A percentile compares a stretch with the other conserved stretches of the same genome.
Conservation (phyloP, 2,113 vertebrate genomes). For the Toxotes jaculatrix region DNA sequence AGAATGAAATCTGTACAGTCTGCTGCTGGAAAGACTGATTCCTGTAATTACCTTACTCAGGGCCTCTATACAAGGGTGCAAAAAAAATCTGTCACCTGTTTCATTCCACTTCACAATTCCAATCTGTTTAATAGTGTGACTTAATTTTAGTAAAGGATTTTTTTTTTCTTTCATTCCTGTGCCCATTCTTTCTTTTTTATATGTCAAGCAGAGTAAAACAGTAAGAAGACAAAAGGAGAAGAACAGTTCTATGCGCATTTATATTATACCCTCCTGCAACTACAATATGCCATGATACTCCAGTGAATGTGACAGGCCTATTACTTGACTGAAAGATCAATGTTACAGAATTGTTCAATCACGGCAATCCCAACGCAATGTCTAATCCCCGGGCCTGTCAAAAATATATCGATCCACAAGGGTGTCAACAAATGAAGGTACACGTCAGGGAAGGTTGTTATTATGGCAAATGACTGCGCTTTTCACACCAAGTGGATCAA, state of each 20-base stretch:
- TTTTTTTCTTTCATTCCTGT: neutral
- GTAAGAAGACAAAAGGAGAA: neutral
- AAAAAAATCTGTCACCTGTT: neutral
- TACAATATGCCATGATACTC: neutral
- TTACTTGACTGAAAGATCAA: neutral
- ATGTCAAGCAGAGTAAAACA: neutral
- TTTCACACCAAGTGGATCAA: constrained; percentile 9
- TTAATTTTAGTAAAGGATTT: neutral
- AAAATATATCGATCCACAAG: neutral
- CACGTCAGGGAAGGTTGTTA: neutral
- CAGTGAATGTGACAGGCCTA: neutral
- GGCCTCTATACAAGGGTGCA: neutral
- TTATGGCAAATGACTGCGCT: constrained; percentile 7
- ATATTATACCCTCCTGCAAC: neutral
- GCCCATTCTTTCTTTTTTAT: neutral
- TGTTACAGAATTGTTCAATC: constrained; percentile 6
- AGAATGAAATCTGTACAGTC: neutral
- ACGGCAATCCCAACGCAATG: neutral
- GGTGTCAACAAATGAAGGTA: constrained; percentile 3
- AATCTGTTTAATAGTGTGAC: constrained; percentile 1
- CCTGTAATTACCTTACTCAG: neutral
- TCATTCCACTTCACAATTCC: neutral
- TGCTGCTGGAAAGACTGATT: neutral
- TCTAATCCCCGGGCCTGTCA: neutral
- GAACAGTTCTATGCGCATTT: neutral